Percentiles rank a stretch among this genome's conserved stretches.
phyloP scores from a whole-genome alignment of 2,888 invertebrate species.

The Protophormia terraenovae region DNA sequence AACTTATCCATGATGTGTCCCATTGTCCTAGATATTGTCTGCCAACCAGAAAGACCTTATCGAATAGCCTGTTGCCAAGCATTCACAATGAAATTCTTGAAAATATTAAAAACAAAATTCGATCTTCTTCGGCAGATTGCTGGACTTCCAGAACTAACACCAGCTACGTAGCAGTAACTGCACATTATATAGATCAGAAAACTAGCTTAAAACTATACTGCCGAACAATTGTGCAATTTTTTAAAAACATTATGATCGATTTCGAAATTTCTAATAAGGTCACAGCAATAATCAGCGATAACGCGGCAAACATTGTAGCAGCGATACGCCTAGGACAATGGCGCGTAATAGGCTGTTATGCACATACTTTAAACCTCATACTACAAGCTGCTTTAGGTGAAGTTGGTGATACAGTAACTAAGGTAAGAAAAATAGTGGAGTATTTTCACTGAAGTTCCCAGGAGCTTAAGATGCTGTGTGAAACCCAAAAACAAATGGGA shows the following conservation, averaged over 20 bases:
- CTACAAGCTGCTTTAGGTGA: conserved; percentile 14
- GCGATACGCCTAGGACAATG: conserved; percentile 36
- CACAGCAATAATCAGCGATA: conserved; percentile 47
- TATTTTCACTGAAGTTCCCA: conserved; percentile 19
- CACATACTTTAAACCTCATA: conserved; percentile 33
- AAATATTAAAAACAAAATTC: neutral
- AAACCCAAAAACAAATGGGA: conserved; percentile 4
- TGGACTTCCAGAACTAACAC: conserved; percentile 47
- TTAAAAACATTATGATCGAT: neutral
- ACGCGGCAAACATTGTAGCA: too few species aligned
- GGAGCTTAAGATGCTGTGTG: neutral
- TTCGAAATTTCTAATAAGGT: too few species aligned
- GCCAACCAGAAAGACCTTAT: too few species aligned
- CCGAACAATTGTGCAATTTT: conserved; percentile 8
- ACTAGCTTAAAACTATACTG: conserved; percentile 1
- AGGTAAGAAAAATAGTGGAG: conserved; percentile 15
- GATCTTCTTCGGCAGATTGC: neutral
- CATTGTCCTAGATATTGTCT: neutral
- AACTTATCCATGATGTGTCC: neutral
- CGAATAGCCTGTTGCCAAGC: too few species aligned
- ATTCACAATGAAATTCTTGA: neutral
- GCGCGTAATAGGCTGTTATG: conserved; percentile 41
- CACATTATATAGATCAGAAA: conserved; percentile 36
- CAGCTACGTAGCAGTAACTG: conserved; percentile 49
- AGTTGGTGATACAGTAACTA: neutral